Evolutionary conservation across 2,797 vertebrate species (phyloP).

Genomic region (Acridotheres tristis): DNA sequence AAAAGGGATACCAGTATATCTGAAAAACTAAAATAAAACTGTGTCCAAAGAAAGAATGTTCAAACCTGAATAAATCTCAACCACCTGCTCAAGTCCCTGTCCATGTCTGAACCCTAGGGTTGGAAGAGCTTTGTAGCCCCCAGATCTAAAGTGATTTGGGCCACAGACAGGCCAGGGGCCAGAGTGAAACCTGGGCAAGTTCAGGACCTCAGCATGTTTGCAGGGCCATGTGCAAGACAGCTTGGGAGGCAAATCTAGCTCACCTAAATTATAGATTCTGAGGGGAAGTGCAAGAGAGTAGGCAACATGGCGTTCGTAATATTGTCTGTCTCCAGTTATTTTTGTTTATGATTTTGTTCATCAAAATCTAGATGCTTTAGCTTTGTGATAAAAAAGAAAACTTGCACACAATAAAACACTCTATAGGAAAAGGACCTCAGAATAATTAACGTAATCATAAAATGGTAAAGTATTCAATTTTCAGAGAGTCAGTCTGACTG

Average conservation of each 20-base stretch:
- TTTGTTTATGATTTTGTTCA: background rate
- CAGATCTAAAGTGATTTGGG: fast-evolving
- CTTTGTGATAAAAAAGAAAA: background rate
- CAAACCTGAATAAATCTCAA: background rate
- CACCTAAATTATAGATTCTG: background rate
- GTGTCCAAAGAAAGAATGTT: background rate
- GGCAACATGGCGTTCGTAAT: fast-evolving
- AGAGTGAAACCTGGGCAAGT: background rate
- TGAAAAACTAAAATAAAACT: background rate
- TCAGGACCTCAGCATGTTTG: background rate
- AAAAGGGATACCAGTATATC: background rate
- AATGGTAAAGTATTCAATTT: background rate
- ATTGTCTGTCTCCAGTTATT: background rate
- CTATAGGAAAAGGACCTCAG: background rate
- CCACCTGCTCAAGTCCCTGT: fast-evolving
- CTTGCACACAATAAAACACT: background rate
- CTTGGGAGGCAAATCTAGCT: background rate
- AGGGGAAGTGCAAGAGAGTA: background rate
- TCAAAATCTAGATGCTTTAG: background rate
- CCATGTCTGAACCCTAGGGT: background rate
- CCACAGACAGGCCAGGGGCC: background rate
- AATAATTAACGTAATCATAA: background rate
- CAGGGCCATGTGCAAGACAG: background rate
- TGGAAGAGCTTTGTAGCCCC: background rate
- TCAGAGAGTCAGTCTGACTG: background rate